Percentiles rank a stretch among this genome's conserved stretches.
Conservation (phyloP, 2,797 vertebrate species). For the Cossypha heuglini region DNA sequence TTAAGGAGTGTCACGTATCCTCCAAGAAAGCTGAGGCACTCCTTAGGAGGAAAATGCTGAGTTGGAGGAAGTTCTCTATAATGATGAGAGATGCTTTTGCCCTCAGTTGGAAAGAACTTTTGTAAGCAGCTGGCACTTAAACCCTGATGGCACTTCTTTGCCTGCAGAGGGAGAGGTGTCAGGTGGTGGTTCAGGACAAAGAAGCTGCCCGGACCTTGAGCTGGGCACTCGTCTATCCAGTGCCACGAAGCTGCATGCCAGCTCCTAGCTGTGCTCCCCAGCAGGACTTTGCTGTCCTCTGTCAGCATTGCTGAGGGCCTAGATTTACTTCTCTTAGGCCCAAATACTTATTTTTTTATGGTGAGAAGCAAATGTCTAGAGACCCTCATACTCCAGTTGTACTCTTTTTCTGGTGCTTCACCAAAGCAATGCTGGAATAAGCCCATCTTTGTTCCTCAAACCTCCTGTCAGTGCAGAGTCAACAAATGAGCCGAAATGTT, state of each 20-base stretch:
- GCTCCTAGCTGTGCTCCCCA: neutral
- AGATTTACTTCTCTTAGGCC: neutral
- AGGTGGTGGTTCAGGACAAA: neutral
- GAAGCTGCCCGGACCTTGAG: neutral
- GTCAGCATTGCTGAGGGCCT: neutral
- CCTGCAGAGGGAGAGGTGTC: neutral
- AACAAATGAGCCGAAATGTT: neutral
- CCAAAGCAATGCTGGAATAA: neutral
- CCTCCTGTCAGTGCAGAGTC: accelerated
- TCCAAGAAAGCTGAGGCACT: neutral
- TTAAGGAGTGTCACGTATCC: accelerated
- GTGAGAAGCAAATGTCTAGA: neutral
- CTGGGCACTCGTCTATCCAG: accelerated
- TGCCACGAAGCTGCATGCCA: neutral
- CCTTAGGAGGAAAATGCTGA: neutral
- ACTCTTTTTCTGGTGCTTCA: neutral
- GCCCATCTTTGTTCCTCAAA: neutral
- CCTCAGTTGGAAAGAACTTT: neutral
- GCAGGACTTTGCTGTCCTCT: neutral
- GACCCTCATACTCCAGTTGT: neutral
- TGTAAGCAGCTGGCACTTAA: neutral
- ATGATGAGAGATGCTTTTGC: neutral
- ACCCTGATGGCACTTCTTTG: neutral
- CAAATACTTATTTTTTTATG: neutral
- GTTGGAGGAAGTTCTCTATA: neutral